These are phyloP conservation scores for Avahi laniger DNA, from an alignment of 2,797 vertebrate genomes.

Conservation along the genomic window DNA sequence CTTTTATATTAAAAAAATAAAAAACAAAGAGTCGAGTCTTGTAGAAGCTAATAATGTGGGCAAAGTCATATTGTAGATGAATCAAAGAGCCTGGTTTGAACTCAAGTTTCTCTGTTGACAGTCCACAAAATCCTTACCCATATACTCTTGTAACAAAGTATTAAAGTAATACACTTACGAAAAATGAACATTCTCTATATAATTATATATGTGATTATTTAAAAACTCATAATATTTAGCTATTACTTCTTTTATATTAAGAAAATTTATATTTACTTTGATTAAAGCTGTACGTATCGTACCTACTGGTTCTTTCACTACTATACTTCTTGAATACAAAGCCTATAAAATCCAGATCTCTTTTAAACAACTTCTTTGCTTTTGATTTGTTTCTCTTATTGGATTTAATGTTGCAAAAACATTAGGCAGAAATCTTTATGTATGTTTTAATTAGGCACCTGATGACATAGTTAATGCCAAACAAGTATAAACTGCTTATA, in stretches of 20 bases:
- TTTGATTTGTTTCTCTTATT: neutral
- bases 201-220: neutral
- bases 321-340: neutral
- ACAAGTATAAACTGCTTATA: neutral
- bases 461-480: neutral
- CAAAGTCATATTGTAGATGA: neutral
- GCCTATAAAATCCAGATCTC: neutral
- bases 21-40: neutral
- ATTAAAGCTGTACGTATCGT: neutral
- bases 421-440: neutral
- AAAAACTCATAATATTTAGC: neutral
- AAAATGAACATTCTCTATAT: neutral
- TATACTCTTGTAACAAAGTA: neutral
- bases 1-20: neutral
- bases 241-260: neutral
- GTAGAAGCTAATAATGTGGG: neutral
- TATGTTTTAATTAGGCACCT: neutral
- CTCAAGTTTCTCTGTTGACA: neutral
- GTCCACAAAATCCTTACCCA: neutral
- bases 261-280: neutral
- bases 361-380: neutral
- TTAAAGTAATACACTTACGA: neutral
- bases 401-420: constrained; percentile 2
- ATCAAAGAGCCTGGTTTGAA: neutral
- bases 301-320: neutral